Evolutionary conservation across 2,113 vertebrate genomes (phyloP).

Genomic region (Spermophilus dauricus): DNA sequence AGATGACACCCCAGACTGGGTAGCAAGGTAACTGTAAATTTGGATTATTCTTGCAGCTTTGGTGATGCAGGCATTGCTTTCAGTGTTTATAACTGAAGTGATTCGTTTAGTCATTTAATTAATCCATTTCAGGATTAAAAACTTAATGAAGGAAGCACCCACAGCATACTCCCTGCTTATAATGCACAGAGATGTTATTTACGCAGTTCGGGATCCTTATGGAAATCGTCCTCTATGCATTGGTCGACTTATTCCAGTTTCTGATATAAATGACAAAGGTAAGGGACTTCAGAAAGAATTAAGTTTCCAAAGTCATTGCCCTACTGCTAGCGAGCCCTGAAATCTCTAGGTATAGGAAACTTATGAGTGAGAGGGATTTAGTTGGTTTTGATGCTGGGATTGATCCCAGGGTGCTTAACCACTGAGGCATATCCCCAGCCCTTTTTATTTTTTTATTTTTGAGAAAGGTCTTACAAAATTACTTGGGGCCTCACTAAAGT

Average conservation of each 20-base stretch:
- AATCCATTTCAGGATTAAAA: constrained; percentile 94
- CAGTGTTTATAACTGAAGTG: neutral
- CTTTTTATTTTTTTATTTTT: neutral
- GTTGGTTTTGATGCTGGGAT: neutral
- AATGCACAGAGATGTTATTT: constrained; percentile 97
- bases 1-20: constrained; percentile 95
- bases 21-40: constrained; percentile 93
- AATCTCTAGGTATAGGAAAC: neutral
- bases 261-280: constrained; percentile 92
- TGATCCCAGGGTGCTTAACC: neutral
- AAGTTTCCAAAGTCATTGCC: neutral
- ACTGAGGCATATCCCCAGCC: neutral
- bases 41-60: neutral
- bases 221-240: constrained; percentile 98
- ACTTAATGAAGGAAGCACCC: constrained; percentile 97
- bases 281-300: constrained; percentile 65
- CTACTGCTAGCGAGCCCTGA: neutral
- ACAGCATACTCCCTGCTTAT: constrained; percentile 97
- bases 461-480: no score
- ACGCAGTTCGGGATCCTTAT: constrained; percentile 97
- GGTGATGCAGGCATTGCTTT: neutral
- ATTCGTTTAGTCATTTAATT: constrained; percentile 46
- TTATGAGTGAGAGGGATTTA: neutral
- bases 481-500: neutral
- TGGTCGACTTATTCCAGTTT: constrained; percentile 94